Percentiles rank a stretch among this genome's conserved stretches.
Conservation (phyloP, 2,797 vertebrate species). For the Onychomys leucogaster region DNA sequence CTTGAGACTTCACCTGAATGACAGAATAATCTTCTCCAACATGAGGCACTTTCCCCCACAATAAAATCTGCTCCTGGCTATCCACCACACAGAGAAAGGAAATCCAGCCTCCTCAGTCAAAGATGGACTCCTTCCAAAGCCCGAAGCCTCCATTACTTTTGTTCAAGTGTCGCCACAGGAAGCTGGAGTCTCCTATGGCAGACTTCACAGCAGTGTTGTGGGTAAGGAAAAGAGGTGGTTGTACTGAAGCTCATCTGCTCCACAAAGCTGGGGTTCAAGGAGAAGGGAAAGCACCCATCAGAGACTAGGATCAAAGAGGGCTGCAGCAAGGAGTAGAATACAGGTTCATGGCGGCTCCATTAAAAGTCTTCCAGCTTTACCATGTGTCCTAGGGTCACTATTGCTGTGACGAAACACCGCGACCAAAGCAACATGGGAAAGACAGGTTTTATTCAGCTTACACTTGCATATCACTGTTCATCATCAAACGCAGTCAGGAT, state of each 20-base stretch:
- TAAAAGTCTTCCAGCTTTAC: neutral
- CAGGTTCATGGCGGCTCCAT: neutral
- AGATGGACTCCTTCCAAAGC: neutral
- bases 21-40: neutral
- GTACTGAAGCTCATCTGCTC: neutral
- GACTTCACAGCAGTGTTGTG: neutral
- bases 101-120: neutral
- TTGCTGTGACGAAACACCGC: neutral
- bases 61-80: neutral
- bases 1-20: neutral
- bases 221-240: neutral
- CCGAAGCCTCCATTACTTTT: too few relatives aligned
- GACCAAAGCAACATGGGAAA: neutral
- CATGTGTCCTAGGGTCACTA: neutral
- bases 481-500: neutral
- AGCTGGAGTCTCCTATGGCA: neutral
- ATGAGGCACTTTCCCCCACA: neutral
- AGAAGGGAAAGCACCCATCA: neutral
- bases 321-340: neutral
- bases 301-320: neutral
- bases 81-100: neutral
- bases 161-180: neutral
- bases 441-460: neutral
- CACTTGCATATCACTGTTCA: neutral
- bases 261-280: neutral